phyloP scores from a whole-genome alignment of 2,888 invertebrate genomes.

The Penaeus monodon region DNA sequence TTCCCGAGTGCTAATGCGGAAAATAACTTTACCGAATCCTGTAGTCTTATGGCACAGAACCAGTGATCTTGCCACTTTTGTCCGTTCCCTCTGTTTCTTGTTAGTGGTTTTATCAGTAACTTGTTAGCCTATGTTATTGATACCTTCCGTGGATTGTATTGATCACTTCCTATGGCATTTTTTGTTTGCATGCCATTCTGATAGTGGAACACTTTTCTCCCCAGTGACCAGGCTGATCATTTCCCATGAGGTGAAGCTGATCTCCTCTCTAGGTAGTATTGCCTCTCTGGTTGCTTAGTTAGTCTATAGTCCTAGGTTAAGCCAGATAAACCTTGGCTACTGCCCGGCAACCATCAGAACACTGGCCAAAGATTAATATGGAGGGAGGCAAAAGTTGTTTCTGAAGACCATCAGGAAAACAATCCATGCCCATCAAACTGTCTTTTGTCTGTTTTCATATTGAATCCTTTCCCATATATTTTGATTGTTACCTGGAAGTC shows the following conservation, averaged over 20 bases:
- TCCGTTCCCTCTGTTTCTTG: neutral
- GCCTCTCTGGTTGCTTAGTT: conserved; percentile 57
- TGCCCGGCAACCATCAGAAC: conserved; percentile 10
- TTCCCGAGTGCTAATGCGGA: conserved; percentile 6
- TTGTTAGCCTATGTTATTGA: conserved; percentile 51
- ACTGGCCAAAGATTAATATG: conserved; percentile 18
- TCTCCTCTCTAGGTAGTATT: conserved; percentile 57
- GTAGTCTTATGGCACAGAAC: conserved; percentile 16
- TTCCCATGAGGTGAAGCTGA: conserved; percentile 59
- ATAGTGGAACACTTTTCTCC: conserved; percentile 58
- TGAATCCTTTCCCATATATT: neutral
- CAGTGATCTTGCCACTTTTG: conserved; percentile 30
- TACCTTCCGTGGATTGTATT: conserved; percentile 55
- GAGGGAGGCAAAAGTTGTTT: conserved; percentile 13
- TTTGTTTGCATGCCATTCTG: conserved; percentile 59
- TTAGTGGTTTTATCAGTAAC: conserved; percentile 41
- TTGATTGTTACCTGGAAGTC: conserved; percentile 29
- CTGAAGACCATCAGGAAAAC: neutral
- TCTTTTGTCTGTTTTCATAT: conserved; percentile 23
- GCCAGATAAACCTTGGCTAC: conserved; percentile 28
- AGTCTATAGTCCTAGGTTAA: conserved; percentile 30
- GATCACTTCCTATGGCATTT: conserved; percentile 56
- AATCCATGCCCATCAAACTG: neutral
- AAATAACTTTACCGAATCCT: conserved; percentile 5
- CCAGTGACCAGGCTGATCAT: conserved; percentile 57